Conservation (phyloP, 2,888 invertebrate genomes). For the Leptopilina drosophilae region DNA sequence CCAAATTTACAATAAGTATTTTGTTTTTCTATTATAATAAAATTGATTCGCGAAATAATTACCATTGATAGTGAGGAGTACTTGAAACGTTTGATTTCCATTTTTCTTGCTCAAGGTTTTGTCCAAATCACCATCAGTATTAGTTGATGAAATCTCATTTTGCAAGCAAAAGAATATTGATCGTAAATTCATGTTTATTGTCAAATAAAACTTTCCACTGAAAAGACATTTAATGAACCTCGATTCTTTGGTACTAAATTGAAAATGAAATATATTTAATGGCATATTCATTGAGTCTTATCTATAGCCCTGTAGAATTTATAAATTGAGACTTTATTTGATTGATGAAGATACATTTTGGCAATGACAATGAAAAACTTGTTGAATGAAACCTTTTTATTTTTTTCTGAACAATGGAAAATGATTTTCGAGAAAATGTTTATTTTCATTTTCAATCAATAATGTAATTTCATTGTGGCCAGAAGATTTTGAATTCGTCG, state of each 20-base stretch:
- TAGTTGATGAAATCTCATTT: background rate
- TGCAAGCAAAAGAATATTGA: background rate
- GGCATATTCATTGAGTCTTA: background rate
- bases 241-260: background rate
- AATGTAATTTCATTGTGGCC: too few species aligned
- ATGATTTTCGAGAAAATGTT: too few species aligned
- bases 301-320: background rate
- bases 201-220: background rate
- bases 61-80: constrained; percentile 2
- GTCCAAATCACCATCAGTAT: background rate
- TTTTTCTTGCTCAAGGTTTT: background rate
- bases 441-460: too few species aligned
- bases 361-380: too few species aligned
- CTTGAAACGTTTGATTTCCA: background rate
- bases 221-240: background rate
- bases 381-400: too few species aligned
- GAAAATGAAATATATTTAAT: background rate
- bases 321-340: too few species aligned
- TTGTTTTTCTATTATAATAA: too few species aligned
- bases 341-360: too few species aligned
- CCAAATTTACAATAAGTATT: too few species aligned
- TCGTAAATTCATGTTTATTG: background rate
- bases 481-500: too few species aligned
- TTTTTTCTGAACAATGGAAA: too few species aligned
- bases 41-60: background rate